Evolutionary conservation across 1,140 invertebrate species (phyloP).

Genomic region (Lasioglossum baleicum): DNA sequence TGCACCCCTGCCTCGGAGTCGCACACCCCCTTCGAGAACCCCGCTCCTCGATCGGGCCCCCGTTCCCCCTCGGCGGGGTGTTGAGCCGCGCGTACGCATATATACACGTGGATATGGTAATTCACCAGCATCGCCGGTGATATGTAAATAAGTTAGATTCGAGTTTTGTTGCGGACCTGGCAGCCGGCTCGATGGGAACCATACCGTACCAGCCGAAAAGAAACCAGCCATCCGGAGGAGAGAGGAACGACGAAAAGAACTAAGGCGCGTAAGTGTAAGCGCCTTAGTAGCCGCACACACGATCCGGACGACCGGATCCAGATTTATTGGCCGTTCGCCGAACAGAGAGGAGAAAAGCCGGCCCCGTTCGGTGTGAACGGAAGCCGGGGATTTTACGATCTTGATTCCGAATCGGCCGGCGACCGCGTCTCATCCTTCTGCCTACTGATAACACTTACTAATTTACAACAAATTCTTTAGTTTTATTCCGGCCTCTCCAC

Average conservation of each 20-base stretch:
- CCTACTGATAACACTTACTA: slow-evolving; percentile 51
- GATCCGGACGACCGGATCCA: slow-evolving; percentile 70
- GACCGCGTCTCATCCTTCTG: slow-evolving; percentile 50
- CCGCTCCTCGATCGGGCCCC: slow-evolving; percentile 12
- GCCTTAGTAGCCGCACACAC: slow-evolving; percentile 76
- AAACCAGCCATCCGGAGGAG: slow-evolving; percentile 49
- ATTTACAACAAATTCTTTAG: not conserved
- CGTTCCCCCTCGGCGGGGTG: slow-evolving; percentile 18
- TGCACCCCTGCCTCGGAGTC: not conserved
- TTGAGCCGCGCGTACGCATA: slow-evolving; percentile 14
- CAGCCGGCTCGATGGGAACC: slow-evolving; percentile 75
- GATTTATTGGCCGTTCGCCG: slow-evolving; percentile 76
- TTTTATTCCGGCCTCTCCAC: not conserved
- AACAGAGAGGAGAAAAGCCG: slow-evolving; percentile 41
- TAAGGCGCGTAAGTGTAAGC: slow-evolving; percentile 73
- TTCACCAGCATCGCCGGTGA: slow-evolving; percentile 74
- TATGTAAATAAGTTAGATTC: slow-evolving; percentile 80
- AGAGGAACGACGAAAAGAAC: slow-evolving; percentile 42
- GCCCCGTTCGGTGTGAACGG: slow-evolving; percentile 73
- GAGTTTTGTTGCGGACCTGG: slow-evolving; percentile 74
- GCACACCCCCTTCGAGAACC: not conserved
- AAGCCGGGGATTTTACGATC: slow-evolving; percentile 72
- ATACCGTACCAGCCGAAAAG: slow-evolving; percentile 51
- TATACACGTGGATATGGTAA: slow-evolving; percentile 75
- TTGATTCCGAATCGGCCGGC: slow-evolving; percentile 56